Evolutionary conservation across 1,140 invertebrate genomes (phyloP), one percentile per base, ranked within the genome.

Genomic region (Brachionus angularis): DNA sequence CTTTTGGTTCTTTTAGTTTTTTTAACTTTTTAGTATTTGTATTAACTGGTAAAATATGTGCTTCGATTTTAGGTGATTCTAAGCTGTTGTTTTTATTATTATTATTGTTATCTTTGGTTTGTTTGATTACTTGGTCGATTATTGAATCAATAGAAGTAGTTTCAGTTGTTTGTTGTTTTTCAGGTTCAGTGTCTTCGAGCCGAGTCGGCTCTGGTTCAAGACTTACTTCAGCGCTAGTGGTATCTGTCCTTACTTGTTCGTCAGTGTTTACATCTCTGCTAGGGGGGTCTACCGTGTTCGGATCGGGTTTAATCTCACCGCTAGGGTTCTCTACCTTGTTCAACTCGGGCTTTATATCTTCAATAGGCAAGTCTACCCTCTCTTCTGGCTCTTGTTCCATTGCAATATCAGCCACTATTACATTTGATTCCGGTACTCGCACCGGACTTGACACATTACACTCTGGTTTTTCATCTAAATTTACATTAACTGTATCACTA

Each of bases 61-160:
- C 16, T 3, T 23, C 18, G 12, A 39, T 12, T 10, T 23, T 18
- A 21, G 39, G 4, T 34, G 39, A 18, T 33, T 58, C 33, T 7
- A n/a, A n/a, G n/a, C n/a, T n/a, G n/a, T n/a, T n/a, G n/a, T n/a
- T n/a, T n/a, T n/a, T n/a, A n/a, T n/a, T n/a, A n/a, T n/a, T n/a
- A n/a, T n/a, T n/a, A n/a, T n/a, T 2, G 36, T 39, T 58, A 18
- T 58, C 33, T 18, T 46, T 21, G 1, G 62, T 67, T 50, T 67
- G 62, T 31, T 67, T 47, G 5, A 67, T 46, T 3, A 67, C 62
- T 18, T 34, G 27, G 21, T 67, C 62, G 25, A 67, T 67, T 10
- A 67, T 67, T 16, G 62, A 67, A 23, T 67, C 62, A 23, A 67
- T 67, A 23, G 62, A 47, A 21, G 36, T 33, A 23, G 46, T 67